phyloP scores from a whole-genome alignment of 2,888 invertebrate genomes.

The Xestoiulus laeticollis region DNA sequence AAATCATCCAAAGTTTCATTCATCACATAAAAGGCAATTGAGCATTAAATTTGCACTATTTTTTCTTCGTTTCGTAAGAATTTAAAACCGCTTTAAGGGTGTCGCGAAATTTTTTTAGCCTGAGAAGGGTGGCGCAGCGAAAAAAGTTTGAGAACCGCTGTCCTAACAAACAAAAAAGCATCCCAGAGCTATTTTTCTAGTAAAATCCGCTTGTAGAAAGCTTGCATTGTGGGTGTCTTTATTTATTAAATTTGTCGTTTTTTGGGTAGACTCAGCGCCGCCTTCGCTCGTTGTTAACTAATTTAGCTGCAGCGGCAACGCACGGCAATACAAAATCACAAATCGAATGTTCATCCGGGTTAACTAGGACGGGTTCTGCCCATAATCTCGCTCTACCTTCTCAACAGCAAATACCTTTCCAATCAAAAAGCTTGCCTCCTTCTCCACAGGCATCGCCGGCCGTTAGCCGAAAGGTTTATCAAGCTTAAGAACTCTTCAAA shows the following conservation, averaged over 20 bases:
- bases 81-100: too few species aligned
- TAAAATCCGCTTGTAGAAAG: not conserved
- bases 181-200: not conserved
- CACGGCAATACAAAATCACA: conserved; percentile 57
- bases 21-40: too few species aligned
- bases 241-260: conserved; percentile 31
- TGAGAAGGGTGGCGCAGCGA: too few species aligned
- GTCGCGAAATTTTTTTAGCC: too few species aligned
- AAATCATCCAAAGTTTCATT: too few species aligned
- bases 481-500: conserved; percentile 1
- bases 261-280: conserved; percentile 49
- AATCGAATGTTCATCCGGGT: conserved; percentile 62
- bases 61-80: too few species aligned
- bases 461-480: conserved; percentile 67
- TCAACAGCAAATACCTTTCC: conserved; percentile 51
- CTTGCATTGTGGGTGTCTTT: not conserved
- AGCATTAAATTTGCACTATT: too few species aligned
- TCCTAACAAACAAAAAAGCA: too few species aligned
- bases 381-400: conserved; percentile 73
- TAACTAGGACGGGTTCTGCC: conserved; percentile 77
- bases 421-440: conserved; percentile 62
- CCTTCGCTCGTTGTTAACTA: conserved; percentile 53
- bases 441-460: conserved; percentile 64
- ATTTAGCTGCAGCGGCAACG: conserved; percentile 62
- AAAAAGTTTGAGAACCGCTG: too few species aligned